phyloP scores from a whole-genome alignment of 2,113 vertebrate genomes.

The Xenopus laevis region DNA sequence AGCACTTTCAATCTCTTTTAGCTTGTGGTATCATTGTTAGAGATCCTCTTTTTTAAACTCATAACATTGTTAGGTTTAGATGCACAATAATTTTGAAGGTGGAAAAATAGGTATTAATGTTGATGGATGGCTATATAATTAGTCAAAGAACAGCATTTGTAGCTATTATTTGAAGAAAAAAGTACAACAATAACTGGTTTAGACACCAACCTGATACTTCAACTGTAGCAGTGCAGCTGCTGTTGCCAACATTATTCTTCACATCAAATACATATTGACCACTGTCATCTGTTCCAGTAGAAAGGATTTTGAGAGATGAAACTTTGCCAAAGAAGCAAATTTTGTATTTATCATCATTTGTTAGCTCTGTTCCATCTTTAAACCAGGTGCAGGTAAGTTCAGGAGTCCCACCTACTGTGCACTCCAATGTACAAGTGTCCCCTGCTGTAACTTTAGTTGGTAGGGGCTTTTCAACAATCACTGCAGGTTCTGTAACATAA shows the following conservation, averaged over 20 bases:
- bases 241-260: conserved; percentile 87
- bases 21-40: no score
- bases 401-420: conserved; percentile 86
- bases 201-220: conserved; percentile 84
- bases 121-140: no score
- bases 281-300: conserved; percentile 73
- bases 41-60: no score
- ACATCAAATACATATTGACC: conserved; percentile 90
- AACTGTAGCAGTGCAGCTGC: conserved; percentile 82
- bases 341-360: conserved; percentile 85
- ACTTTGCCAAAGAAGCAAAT: conserved; percentile 90
- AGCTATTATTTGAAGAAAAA: no score
- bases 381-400: conserved; percentile 88
- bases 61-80: no score
- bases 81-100: no score
- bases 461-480: conserved; percentile 87
- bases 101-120: no score
- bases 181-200: not conserved
- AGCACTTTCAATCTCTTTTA: no score
- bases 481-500: conserved; percentile 79
- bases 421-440: conserved; percentile 86
- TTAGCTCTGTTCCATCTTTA: conserved; percentile 83
- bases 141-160: no score
- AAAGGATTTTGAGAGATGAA: conserved; percentile 85
- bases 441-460: conserved; percentile 83